A percentile compares a stretch with the other conserved stretches of the same genome.
These are phyloP conservation scores for Oscheius sp. DNA, from an alignment of 2,888 invertebrate genomes.

Conservation along the genomic window DNA sequence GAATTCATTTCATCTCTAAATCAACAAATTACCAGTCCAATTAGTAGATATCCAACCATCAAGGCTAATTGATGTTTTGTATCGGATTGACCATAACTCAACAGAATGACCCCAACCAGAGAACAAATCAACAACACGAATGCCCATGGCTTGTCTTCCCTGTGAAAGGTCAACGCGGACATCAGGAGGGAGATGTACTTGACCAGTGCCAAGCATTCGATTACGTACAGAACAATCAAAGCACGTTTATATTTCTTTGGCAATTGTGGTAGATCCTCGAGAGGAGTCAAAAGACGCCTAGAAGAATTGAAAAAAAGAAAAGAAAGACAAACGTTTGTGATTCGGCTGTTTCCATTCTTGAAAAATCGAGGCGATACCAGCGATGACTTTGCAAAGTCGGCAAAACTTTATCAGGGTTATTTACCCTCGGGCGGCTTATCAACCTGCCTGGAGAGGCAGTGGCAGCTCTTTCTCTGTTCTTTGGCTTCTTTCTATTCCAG, in stretches of 20 bases:
- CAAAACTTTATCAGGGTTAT: constrained; percentile 15
- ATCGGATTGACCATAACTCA: constrained; percentile 1
- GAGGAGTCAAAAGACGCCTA: not conserved
- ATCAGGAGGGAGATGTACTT: constrained; percentile 22
- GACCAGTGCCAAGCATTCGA: constrained; percentile 18
- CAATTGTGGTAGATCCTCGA: not conserved
- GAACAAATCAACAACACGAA: constrained; percentile 17
- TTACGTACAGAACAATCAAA: constrained; percentile 3
- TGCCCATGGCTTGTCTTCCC: constrained; percentile 3
- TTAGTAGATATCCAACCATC: not conserved
- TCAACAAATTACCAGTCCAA: constrained; percentile 14
- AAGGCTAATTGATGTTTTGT: not conserved
- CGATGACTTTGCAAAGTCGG: not conserved
- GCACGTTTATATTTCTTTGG: constrained; percentile 3
- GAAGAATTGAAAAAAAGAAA: not conserved
- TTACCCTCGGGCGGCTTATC: not conserved
- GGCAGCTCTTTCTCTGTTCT: too few species aligned
- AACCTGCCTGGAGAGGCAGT: not conserved
- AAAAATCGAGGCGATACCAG: not conserved
- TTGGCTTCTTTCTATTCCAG: too few species aligned
- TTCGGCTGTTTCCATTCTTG: constrained; percentile 1
- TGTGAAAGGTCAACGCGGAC: constrained; percentile 1
- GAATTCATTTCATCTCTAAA: not conserved
- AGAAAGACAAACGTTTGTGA: not conserved
- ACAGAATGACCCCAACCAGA: constrained; percentile 17